Evolutionary conservation across 2,888 invertebrate species (phyloP), one percentile per base, ranked within the genome.

Genomic region (Cheilosia vulpina): DNA sequence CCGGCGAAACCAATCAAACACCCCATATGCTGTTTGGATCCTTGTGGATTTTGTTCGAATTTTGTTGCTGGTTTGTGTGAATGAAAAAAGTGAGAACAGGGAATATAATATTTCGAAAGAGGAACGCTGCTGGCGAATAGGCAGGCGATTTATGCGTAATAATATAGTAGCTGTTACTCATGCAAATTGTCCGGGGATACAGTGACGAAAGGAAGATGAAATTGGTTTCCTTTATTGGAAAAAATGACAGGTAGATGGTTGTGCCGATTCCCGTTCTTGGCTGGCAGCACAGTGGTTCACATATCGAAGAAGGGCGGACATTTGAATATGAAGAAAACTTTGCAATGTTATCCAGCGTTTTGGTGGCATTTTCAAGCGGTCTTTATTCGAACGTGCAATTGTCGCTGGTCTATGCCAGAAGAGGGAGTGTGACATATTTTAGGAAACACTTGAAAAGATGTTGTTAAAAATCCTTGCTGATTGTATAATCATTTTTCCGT

Each of bases 1-100:
- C 43, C 11, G 11, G 27, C 27, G 55, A 75, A 75, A 68, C 63
- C 80, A 81, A 81, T 75, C 66, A 60, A 73, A 73, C 60, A 73
- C 55, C 52, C 57, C 80, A 75, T 63, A 52, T 43, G 57, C 52
- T 55, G 15, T 24, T 41, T 41, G 50, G 50, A 66, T 53, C 27
- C 38, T 58, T 43, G 4, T 45, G 58, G 27, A 58, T 41, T 6
- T 43, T 43, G 1, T n/a, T n/a, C n/a, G 4, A 17, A 7, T 6
- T 45, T n/a, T n/a, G 1, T 38, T 38, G 4, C 13, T 13, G 3
- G 31, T 7, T 9, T 31, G 5, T 38, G 11, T 38, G 13, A 4
- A n/a, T 31, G 31, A 21, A 13, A 34, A 13, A 58, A 19, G n/a
- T 17, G 53, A n/a, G 19, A 7, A 50, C 1, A 27, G 11, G 24